These are phyloP conservation scores for Cyrtorhinus lividipennis DNA, from an alignment of 1,140 invertebrate genomes.

Conservation along the genomic window DNA sequence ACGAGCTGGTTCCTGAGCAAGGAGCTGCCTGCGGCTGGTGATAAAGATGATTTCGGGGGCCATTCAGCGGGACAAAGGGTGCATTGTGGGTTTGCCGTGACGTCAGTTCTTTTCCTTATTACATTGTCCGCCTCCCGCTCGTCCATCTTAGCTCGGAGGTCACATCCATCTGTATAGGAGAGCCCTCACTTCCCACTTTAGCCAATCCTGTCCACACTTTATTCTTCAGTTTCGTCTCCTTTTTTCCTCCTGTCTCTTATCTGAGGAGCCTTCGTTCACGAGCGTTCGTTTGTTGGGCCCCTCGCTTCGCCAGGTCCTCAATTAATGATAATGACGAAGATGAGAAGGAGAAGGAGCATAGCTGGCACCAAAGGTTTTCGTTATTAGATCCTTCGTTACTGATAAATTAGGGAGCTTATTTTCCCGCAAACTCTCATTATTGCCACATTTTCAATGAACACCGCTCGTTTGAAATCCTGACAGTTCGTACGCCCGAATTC, in stretches of 20 bases:
- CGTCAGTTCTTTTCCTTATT: background rate
- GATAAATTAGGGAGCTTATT: background rate
- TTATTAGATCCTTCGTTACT: background rate
- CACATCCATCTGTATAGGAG: background rate
- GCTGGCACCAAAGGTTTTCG: background rate
- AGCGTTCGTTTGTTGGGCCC: no score
- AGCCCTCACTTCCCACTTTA: background rate
- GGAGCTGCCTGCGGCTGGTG: no score
- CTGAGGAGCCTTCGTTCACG: background rate
- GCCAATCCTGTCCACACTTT: background rate
- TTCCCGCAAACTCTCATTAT: background rate
- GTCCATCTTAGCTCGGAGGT: background rate
- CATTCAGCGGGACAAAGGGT: background rate
- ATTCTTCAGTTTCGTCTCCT: background rate
- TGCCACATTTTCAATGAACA: background rate
- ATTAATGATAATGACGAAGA: no score
- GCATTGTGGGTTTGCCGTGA: background rate
- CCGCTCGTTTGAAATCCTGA: no score
- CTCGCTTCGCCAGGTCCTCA: no score
- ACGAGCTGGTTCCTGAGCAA: no score
- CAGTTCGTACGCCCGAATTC: no score
- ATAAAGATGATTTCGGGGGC: background rate
- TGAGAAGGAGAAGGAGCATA: background rate
- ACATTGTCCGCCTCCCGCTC: background rate
- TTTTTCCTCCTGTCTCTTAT: background rate